A percentile compares a stretch with the other conserved stretches of the same genome.
Conservation (phyloP, 2,797 vertebrate genomes). For the Pogoniulus pusillus region DNA sequence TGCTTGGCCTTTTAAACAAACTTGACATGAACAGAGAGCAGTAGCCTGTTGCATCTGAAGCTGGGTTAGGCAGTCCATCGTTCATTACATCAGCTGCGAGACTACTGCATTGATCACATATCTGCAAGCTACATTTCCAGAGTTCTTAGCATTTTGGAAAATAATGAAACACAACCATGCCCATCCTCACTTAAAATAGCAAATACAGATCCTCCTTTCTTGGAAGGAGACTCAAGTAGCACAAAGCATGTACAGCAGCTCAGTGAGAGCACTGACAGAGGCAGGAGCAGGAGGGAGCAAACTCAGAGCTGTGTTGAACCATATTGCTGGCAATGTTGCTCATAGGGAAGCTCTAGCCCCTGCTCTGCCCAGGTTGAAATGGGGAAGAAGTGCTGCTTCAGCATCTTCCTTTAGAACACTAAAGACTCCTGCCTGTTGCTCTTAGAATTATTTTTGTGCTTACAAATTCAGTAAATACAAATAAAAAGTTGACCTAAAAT, state of each 20-base stretch:
- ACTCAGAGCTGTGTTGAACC: not conserved
- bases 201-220: not conserved
- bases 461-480: not conserved
- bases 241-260: rapidly evolving
- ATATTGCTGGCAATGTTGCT: not conserved
- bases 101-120: not conserved
- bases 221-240: rapidly evolving
- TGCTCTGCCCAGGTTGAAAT: not conserved
- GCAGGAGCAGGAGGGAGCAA: not conserved
- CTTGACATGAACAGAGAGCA: not conserved
- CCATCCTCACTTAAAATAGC: not conserved
- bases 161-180: not conserved
- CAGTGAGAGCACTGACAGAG: not conserved
- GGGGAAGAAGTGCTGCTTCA: not conserved
- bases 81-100: not conserved
- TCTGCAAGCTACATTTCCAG: not conserved
- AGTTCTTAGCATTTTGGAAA: not conserved
- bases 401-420: not conserved
- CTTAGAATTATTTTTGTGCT: not conserved
- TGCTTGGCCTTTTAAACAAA: not conserved
- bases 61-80: not conserved
- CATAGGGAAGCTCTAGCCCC: not conserved
- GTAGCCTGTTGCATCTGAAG: not conserved
- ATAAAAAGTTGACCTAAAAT: not conserved
- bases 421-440: not conserved